A percentile compares a stretch with the other conserved stretches of the same genome.
Conservation (phyloP, 2,888 invertebrate genomes). For the Hedychridium roseum region DNA sequence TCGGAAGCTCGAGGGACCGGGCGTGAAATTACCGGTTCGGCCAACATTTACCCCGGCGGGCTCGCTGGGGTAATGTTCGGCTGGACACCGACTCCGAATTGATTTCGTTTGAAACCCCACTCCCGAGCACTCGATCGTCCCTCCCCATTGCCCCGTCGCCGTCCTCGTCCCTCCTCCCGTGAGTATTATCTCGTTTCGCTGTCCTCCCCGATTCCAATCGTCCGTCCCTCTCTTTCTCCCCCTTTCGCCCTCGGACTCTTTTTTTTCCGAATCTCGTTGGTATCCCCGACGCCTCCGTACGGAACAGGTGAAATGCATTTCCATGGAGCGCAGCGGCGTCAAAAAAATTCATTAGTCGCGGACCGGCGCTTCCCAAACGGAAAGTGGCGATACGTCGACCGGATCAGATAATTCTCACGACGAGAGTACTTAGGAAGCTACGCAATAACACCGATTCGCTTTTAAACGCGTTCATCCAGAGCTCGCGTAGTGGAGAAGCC, state of each 20-base stretch:
- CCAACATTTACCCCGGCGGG: constrained; percentile 58
- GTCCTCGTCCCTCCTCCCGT: constrained; percentile 12
- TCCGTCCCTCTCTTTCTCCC: constrained; percentile 10
- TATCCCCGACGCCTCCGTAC: constrained; percentile 32
- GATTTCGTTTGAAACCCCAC: constrained; percentile 63
- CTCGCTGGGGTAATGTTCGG: constrained; percentile 54
- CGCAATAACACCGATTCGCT: too few species aligned
- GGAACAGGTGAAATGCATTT: constrained; percentile 43
- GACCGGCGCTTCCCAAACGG: constrained; percentile 15
- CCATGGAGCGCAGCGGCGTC: constrained; percentile 22
- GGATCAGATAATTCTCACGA: too few species aligned
- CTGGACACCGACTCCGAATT: constrained; percentile 61
- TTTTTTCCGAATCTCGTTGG: constrained; percentile 37
- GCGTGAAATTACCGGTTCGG: constrained; percentile 62
- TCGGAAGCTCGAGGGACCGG: constrained; percentile 49
- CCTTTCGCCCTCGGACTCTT: constrained; percentile 22
- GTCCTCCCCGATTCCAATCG: constrained; percentile 11
- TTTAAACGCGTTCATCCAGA: too few species aligned
- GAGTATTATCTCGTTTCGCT: constrained; percentile 16
- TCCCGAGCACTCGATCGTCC: too few species aligned
- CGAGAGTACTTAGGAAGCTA: too few species aligned
- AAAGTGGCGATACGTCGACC: constrained; percentile 30
- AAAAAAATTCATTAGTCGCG: constrained; percentile 25
- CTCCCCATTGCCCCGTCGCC: constrained; percentile 25
- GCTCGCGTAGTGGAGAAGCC: too few species aligned